Evolutionary conservation across 2,888 invertebrate genomes (phyloP).

Genomic region (Platerodrilus igneus): DNA sequence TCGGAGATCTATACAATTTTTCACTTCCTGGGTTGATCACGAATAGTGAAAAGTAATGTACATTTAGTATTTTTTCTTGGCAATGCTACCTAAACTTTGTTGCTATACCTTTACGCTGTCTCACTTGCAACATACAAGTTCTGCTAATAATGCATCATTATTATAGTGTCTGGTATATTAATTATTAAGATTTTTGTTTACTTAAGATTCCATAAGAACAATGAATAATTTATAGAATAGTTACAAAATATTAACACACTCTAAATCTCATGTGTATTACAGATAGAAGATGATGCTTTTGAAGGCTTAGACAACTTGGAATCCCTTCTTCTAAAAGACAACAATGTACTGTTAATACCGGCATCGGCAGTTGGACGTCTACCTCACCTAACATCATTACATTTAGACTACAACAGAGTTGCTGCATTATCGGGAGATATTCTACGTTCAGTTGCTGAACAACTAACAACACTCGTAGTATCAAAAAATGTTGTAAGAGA

Average conservation of each 20-base stretch:
- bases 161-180: neutral
- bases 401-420: slow-evolving; percentile 81
- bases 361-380: slow-evolving; percentile 77
- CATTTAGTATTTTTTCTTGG: too few species aligned
- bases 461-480: slow-evolving; percentile 64
- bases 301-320: slow-evolving; percentile 75
- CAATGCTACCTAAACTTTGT: too few species aligned
- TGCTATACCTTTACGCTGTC: too few species aligned
- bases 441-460: slow-evolving; percentile 66
- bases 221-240: too few species aligned
- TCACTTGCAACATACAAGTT: too few species aligned
- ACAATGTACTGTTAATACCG: slow-evolving; percentile 81
- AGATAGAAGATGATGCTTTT: slow-evolving; percentile 86
- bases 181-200: neutral
- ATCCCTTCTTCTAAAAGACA: slow-evolving; percentile 75
- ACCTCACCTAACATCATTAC: slow-evolving; percentile 66
- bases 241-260: slow-evolving; percentile 1
- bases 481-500: slow-evolving; percentile 84
- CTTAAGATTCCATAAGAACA: too few species aligned
- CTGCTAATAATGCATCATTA: slow-evolving; percentile 9
- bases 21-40: too few species aligned
- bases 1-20: too few species aligned
- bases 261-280: slow-evolving; percentile 37
- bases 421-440: slow-evolving; percentile 79
- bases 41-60: too few species aligned